Percentiles rank a stretch among this genome's conserved stretches.
Evolutionary conservation across 2,797 vertebrate genomes (phyloP).

Genomic region (Ctenopoma kingsleyae): DNA sequence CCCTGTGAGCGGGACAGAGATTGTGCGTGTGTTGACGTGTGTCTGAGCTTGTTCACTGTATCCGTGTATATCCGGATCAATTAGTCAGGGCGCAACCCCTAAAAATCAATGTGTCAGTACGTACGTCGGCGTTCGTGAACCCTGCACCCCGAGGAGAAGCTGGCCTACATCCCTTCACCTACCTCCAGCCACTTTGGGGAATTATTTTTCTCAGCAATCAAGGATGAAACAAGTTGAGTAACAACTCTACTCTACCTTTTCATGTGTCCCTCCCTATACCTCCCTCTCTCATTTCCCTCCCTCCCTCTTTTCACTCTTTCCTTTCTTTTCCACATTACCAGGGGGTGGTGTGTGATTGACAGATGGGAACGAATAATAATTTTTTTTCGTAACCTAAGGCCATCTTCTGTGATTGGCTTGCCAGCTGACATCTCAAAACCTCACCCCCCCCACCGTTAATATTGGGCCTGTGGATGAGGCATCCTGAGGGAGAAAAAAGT

Average conservation of each 20-base stretch:
- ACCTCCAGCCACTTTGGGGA: conserved; percentile 44
- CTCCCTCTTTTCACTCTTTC: conserved; percentile 70
- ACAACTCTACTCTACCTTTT: conserved; percentile 78
- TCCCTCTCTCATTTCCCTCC: conserved; percentile 62
- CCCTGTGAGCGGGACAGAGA: conserved; percentile 27
- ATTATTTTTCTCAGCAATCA: conserved; percentile 50
- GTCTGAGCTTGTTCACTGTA: conserved; percentile 16
- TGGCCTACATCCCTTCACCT: conserved; percentile 45
- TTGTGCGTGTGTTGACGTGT: conserved; percentile 41
- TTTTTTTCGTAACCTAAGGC: conserved; percentile 90
- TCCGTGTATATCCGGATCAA: conserved; percentile 70
- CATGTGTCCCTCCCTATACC: conserved; percentile 64
- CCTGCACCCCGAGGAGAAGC: conserved; percentile 11
- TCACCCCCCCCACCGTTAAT: conserved; percentile 80
- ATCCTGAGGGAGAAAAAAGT: conserved; percentile 88
- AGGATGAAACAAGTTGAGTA: conserved; percentile 77
- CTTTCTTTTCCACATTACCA: conserved; percentile 88
- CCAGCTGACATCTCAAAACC: conserved; percentile 90
- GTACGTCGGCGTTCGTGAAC: conserved; percentile 7
- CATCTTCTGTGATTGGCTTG: conserved; percentile 89
- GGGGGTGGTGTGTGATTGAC: conserved; percentile 90
- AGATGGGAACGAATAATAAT: conserved; percentile 90
- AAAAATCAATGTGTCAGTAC: conserved; percentile 54
- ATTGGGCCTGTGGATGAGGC: conserved; percentile 89
- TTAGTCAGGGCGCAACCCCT: conserved; percentile 72